Conservation (phyloP, 1,140 invertebrate genomes). For the Hypothenemus hampei region DNA sequence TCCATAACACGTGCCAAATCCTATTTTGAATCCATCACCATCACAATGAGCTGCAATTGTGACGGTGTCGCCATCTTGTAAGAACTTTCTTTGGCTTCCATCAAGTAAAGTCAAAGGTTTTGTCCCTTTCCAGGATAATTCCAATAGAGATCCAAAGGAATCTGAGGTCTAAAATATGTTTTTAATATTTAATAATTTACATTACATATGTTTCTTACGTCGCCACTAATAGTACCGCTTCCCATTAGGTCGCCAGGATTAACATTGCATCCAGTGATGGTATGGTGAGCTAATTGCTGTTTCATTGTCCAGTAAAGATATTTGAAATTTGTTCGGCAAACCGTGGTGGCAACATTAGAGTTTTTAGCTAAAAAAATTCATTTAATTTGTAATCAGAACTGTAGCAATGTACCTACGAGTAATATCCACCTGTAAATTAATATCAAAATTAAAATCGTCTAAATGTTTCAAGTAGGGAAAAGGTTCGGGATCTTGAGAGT, state of each 20-base stretch:
- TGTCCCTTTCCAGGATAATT: slow-evolving; percentile 90
- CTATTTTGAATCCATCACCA: slow-evolving; percentile 72
- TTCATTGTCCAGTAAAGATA: slow-evolving; percentile 96
- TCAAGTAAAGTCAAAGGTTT: slow-evolving; percentile 72
- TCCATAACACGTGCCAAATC: slow-evolving; percentile 87
- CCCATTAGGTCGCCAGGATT: slow-evolving; percentile 91
- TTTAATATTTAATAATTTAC: slow-evolving; percentile 5
- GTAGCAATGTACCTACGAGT: slow-evolving; percentile 65
- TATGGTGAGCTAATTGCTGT: slow-evolving; percentile 95
- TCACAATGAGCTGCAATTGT: slow-evolving; percentile 83
- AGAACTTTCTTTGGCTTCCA: slow-evolving; percentile 80
- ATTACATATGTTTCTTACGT: slow-evolving; percentile 53
- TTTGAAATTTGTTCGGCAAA: slow-evolving; percentile 76
- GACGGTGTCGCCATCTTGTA: slow-evolving; percentile 93
- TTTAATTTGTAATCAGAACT: slow-evolving; percentile 6
- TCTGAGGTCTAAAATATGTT: slow-evolving; percentile 60
- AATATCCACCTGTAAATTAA: slow-evolving; percentile 83
- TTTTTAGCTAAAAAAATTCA: slow-evolving; percentile 51
- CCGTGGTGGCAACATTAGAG: slow-evolving; percentile 53
- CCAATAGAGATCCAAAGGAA: slow-evolving; percentile 90
- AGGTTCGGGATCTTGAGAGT: slow-evolving; percentile 77
- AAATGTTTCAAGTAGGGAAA: slow-evolving; percentile 84
- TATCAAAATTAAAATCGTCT: slow-evolving; percentile 90
- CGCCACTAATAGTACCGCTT: slow-evolving; percentile 96
- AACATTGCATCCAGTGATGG: slow-evolving; percentile 93